Evolutionary conservation across 1,140 invertebrate species (phyloP).

Genomic region (Heliothis virescens): DNA sequence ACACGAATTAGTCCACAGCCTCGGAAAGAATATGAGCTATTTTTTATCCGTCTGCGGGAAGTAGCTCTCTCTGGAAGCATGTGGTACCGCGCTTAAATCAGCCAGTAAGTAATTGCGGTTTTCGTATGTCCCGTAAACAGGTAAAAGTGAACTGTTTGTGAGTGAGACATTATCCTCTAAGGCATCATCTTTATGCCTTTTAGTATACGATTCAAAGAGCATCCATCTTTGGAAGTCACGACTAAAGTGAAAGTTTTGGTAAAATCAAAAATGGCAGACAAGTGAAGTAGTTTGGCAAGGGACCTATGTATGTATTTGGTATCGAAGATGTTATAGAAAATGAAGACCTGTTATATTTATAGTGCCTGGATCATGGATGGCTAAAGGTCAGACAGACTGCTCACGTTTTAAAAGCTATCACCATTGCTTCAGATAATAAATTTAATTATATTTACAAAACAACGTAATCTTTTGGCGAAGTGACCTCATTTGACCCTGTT

Average conservation of each 20-base stretch:
- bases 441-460: not conserved
- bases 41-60: too few species aligned
- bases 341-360: too few species aligned
- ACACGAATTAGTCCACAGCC: too few species aligned
- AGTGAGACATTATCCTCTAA: not conserved
- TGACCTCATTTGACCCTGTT: not conserved
- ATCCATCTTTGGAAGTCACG: slow-evolving; percentile 6
- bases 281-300: too few species aligned
- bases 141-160: not conserved
- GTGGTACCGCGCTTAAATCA: too few species aligned
- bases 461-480: not conserved
- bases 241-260: too few species aligned
- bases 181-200: not conserved
- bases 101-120: not conserved
- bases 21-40: too few species aligned
- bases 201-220: not conserved
- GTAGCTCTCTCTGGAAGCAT: too few species aligned
- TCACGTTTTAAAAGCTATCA: not conserved
- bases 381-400: not conserved
- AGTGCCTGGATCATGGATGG: too few species aligned
- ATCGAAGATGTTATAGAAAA: too few species aligned
- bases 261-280: too few species aligned
- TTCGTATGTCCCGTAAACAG: not conserved
- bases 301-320: too few species aligned
- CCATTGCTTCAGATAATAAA: not conserved